A percentile compares a stretch with the other conserved stretches of the same genome.
Conservation (phyloP, 2,888 invertebrate genomes). For the Drosophila crucigera region DNA sequence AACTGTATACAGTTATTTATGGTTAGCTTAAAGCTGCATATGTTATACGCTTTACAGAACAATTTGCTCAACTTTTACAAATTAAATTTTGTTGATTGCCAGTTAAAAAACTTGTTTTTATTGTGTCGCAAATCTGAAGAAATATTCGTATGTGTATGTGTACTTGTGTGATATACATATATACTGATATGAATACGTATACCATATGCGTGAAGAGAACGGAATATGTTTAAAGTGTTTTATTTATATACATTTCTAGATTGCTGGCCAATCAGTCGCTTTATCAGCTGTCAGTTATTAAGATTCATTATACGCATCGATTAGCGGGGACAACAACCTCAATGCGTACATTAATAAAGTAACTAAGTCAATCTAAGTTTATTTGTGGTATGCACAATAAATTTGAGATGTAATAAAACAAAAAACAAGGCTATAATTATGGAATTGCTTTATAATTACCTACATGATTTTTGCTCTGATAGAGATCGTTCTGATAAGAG, state of each 20-base stretch:
- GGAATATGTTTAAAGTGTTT: background rate
- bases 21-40: constrained; percentile 1
- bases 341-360: background rate
- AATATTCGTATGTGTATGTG: background rate
- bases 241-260: background rate
- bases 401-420: background rate
- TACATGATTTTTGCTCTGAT: constrained; percentile 6
- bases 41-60: background rate
- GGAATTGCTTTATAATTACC: background rate
- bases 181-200: background rate
- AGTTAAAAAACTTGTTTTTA: constrained; percentile 46
- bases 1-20: constrained; percentile 8
- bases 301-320: background rate
- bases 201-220: too few relatives aligned
- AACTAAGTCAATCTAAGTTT: background rate
- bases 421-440: background rate
- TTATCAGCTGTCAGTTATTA: constrained; percentile 7
- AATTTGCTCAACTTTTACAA: constrained; percentile 6
- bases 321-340: too few relatives aligned
- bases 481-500: constrained; percentile 31
- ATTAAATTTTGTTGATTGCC: background rate
- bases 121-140: constrained; percentile 10
- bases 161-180: background rate
- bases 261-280: constrained; percentile 1
- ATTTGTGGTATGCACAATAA: background rate